Percentiles rank a stretch among this genome's conserved stretches.
phyloP scores from a whole-genome alignment of 1,140 invertebrate species.

The Drosophila insularis region DNA sequence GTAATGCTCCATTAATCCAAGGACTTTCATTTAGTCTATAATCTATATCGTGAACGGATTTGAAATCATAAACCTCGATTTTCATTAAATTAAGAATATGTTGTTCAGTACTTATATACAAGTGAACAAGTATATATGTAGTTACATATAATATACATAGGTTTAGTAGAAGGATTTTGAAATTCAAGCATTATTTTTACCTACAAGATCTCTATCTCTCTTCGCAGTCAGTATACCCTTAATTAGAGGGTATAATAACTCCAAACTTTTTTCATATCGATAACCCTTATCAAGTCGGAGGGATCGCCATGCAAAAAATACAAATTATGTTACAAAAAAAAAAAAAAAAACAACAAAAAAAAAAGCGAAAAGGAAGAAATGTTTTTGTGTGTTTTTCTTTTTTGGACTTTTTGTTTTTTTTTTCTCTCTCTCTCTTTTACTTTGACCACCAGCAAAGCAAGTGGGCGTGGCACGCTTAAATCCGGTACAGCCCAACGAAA shows the following conservation, averaged over 20 bases:
- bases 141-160: too few relatives aligned
- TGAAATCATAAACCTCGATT: too few relatives aligned
- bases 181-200: too few relatives aligned
- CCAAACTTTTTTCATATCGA: slow-evolving; percentile 40
- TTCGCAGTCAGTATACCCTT: background rate
- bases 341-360: slow-evolving; percentile 34
- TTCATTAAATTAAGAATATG: too few relatives aligned
- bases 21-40: too few relatives aligned
- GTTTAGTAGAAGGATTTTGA: too few relatives aligned
- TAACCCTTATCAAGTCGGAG: slow-evolving; percentile 69
- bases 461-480: slow-evolving; percentile 57
- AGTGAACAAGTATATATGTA: too few relatives aligned
- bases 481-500: slow-evolving; percentile 26
- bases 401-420: too few relatives aligned
- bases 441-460: slow-evolving; percentile 33
- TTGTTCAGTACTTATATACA: too few relatives aligned
- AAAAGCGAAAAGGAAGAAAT: background rate
- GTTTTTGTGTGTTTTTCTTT: slow-evolving; percentile 4
- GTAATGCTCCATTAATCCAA: too few relatives aligned
- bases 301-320: slow-evolving; percentile 56
- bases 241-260: background rate
- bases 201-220: background rate
- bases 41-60: too few relatives aligned
- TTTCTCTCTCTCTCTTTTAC: background rate
- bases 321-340: slow-evolving; percentile 60